Base-by-base conservation (phyloP, 2,888 invertebrate genomes). In the Ethmia dodecea region DNA sequence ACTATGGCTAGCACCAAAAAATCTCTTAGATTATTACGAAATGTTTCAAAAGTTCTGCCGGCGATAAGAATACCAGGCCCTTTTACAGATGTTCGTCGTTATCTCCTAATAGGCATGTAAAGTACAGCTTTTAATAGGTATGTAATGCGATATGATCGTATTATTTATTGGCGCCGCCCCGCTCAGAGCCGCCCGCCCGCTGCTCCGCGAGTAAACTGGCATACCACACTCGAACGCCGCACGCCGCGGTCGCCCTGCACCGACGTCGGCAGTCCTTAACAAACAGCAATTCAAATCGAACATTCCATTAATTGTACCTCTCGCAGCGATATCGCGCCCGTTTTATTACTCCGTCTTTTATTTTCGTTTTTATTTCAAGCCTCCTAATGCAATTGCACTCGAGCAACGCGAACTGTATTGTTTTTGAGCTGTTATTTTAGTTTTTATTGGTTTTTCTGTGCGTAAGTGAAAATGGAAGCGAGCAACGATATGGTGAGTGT, bases 371-470 rank as follows among this genome's bases (percentile, higher is more conserved):
- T 79, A 81, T 79, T 73, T 75, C 73, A 60, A 69, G 61, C 73
- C 66, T 60, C 59, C 60, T 79, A 84, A 81, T 81, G 75, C 80
- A 79, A 83, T 81, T 81, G 78, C 80, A 81, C 55, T 76, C 76
- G 71, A 79, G 71, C 75, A 73, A 59, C 68, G 65, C 72, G 67
- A 66, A 63, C 69, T 55, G 57, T 72, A 71, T 70, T 75, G 73
- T 70, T 69, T 66, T 66, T 61, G 49, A 57, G 55, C 61, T 62
- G 65, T 70, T 69, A 63, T 61, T 60, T 49, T 60, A 54, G 49
- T 65, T 75, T 75, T 78, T 70, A 67, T 77, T 71, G 62, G 64
- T 73, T 65, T 69, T 35, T n/a, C 29, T 55, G 78, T 80, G 81
- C 67, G 67, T 64, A 64, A 64, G 68, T 71, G 75, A 72, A 70